Evolutionary conservation across 2,888 invertebrate genomes (phyloP), one percentile per base, ranked within the genome.

Genomic region (Andricus curvator): DNA sequence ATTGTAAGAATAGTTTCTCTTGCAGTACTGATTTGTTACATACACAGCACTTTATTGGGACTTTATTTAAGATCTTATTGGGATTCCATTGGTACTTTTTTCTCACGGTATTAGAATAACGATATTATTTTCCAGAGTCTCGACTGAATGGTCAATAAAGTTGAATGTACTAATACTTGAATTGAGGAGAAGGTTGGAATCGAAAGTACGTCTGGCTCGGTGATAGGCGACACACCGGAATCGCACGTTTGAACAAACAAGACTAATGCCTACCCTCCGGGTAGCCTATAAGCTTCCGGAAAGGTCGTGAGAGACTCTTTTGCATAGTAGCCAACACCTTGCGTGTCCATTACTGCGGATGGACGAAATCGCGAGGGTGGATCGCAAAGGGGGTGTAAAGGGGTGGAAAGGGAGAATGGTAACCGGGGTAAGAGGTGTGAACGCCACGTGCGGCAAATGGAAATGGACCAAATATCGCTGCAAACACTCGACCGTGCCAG

Each of bases 361-460:
- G 84, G 81, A 81, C 77, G 78, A 25, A 77, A 67, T 79, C 78
- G 64, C 67, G 80, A 80, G 79, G 37, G 80, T 4, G 77, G 68
- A 62, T 78, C 77, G 62, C 65, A 22, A 77, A 13, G 22, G 62
- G 22, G 22, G 25, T 13, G n/a, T 4, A 15, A 44, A 15, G 44
- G 15, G 44, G 70, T 25, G 62, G 77, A 65, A 56, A 68, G 77
- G 79, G 74, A 82, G 83, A 85, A 83, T 85, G 88, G 88, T 89
- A n/a, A 56, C 74, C 51, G 51, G 74, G 70, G 74, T 33, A 74
- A 74, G 90, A 91, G 90, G 91, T 91, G 91, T 88, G 91, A 91
- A 90, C 91, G 91, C 90, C 91, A 91, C 91, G 91, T 91, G 91
- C 90, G 88, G 86, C 91, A 91, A 91, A 91, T 91, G 91, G 91